Evolutionary conservation across 2,797 vertebrate species (phyloP).

Genomic region (Danio kyathit): DNA sequence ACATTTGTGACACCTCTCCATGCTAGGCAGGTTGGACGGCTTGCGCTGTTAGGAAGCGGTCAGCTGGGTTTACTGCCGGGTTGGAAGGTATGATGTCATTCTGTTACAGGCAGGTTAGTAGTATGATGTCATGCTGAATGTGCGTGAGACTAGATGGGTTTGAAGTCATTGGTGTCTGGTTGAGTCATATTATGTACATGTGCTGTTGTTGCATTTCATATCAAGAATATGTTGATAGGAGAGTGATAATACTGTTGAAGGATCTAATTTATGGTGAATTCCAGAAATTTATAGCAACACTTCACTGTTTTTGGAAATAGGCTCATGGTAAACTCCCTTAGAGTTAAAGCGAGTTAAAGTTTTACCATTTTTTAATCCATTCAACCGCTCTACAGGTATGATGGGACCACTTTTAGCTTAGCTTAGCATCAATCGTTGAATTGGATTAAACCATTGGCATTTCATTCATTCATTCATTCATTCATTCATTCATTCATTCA

Average conservation of each 20-base stretch:
- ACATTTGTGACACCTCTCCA: slow-evolving; percentile 25
- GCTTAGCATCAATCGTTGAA: too few relatives aligned
- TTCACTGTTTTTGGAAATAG: too few relatives aligned
- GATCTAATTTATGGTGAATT: neutral
- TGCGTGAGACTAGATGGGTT: slow-evolving; percentile 3
- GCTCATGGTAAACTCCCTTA: too few relatives aligned
- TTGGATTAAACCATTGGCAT: too few relatives aligned
- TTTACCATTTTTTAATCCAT: too few relatives aligned
- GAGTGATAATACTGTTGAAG: neutral
- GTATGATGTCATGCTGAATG: slow-evolving; percentile 41
- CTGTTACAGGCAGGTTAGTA: slow-evolving; percentile 24
- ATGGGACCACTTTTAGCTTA: too few relatives aligned
- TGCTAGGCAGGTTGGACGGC: neutral
- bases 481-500: too few relatives aligned
- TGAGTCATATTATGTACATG: slow-evolving; percentile 19
- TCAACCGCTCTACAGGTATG: too few relatives aligned
- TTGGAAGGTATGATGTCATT: slow-evolving; percentile 44
- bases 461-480: too few relatives aligned
- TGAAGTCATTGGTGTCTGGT: neutral
- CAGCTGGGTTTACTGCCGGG: slow-evolving; percentile 32
- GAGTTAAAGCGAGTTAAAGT: too few relatives aligned
- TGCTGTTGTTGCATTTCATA: slow-evolving; percentile 2
- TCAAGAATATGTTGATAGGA: neutral
- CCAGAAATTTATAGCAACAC: neutral
- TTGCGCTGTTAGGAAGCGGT: slow-evolving; percentile 27